These are phyloP conservation scores for Drosophila persimilis DNA, from an alignment of 1,140 invertebrate species.

Conservation along the genomic window DNA sequence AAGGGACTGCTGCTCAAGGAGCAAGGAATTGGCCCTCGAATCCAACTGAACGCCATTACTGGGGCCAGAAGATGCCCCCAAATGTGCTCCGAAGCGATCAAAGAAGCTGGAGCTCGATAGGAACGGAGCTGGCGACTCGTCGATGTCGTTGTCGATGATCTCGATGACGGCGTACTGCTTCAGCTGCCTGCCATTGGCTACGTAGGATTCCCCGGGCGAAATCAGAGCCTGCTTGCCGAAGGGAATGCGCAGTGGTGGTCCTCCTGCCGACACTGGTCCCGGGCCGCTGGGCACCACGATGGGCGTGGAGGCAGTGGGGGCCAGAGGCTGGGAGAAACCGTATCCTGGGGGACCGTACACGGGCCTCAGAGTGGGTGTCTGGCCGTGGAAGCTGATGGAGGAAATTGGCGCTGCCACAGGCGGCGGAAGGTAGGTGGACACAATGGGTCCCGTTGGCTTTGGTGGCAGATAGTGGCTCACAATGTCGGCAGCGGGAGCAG, in stretches of 20 bases:
- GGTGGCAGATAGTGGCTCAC: conserved; percentile 39
- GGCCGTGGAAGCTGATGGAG: conserved; percentile 58
- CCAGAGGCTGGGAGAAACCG: conserved; percentile 1
- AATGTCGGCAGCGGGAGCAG: conserved; percentile 26
- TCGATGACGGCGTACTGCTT: conserved; percentile 81
- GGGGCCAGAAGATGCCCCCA: conserved; percentile 22
- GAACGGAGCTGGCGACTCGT: conserved; percentile 62
- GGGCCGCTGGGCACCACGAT: conserved; percentile 35
- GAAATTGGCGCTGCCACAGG: conserved; percentile 33
- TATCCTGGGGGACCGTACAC: conserved; percentile 18
- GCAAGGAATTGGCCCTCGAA: conserved; percentile 56
- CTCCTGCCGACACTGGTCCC: conserved; percentile 15
- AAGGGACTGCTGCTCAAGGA: conserved; percentile 66
- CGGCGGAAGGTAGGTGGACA: conserved; percentile 32
- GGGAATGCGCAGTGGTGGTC: conserved; percentile 63
- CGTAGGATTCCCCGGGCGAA: conserved; percentile 64
- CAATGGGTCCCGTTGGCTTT: conserved; percentile 1
- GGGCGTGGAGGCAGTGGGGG: conserved; percentile 23
- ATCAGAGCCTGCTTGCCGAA: conserved; percentile 67
- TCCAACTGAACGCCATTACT: conserved; percentile 54
- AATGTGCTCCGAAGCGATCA: conserved; percentile 59
- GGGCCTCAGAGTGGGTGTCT: conserved; percentile 17
- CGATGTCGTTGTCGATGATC: conserved; percentile 78
- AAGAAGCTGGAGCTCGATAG: conserved; percentile 55
- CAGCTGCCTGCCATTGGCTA: conserved; percentile 71